A percentile compares a stretch with the other conserved stretches of the same genome.
phyloP scores from a whole-genome alignment of 2,113 vertebrate genomes.

The Bujurquina vittata region DNA sequence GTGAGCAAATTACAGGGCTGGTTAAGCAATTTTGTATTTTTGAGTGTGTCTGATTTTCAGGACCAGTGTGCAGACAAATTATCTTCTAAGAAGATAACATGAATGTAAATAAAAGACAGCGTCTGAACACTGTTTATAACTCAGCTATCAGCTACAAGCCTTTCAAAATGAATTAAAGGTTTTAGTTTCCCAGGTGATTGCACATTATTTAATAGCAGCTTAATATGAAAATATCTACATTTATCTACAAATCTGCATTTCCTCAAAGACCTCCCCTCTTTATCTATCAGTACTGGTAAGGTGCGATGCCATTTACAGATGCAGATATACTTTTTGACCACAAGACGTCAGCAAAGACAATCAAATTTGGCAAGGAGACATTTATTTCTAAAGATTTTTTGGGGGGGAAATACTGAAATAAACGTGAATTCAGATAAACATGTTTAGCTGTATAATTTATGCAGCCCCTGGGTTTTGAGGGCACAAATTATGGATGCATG shows the following conservation, averaged over 20 bases:
- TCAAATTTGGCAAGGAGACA: neutral
- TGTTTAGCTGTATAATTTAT: conserved; percentile 55
- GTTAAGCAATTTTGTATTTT: neutral
- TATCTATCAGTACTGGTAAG: neutral
- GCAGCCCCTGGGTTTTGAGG: conserved; percentile 29
- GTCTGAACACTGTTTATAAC: too few species aligned
- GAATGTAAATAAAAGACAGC: too few species aligned
- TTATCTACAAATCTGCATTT: neutral
- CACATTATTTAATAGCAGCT: too few species aligned
- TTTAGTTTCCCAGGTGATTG: too few species aligned
- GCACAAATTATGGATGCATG: conserved; percentile 68
- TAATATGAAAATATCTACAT: neutral
- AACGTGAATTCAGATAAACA: conserved; percentile 27
- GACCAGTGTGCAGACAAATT: neutral
- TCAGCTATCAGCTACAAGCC: too few species aligned
- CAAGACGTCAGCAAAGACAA: conserved; percentile 35
- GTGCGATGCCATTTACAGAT: conserved; percentile 5
- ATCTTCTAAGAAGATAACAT: too few species aligned
- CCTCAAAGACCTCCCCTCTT: neutral
- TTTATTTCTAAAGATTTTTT: conserved; percentile 18
- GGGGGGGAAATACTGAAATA: conserved; percentile 38
- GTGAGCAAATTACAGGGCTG: neutral
- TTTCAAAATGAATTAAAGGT: too few species aligned
- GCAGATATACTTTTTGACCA: neutral
- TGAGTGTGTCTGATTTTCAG: neutral